Evolutionary conservation across 2,888 invertebrate genomes (phyloP).

Genomic region (Chymomyza amoena): DNA sequence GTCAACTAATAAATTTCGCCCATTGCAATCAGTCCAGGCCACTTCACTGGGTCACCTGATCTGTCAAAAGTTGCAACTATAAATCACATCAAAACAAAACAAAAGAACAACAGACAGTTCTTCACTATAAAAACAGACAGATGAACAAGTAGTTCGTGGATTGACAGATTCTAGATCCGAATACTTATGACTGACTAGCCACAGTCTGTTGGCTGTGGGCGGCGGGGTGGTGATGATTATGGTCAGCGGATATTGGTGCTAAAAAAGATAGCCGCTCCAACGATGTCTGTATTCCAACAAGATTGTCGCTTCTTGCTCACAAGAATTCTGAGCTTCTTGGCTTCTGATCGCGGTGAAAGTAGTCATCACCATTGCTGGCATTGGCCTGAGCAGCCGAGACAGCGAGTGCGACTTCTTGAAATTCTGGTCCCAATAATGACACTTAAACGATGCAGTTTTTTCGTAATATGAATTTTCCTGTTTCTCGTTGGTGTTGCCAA

Average conservation of each 20-base stretch:
- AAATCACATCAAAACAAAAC: slow-evolving; percentile 13
- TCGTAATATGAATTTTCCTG: slow-evolving; percentile 71
- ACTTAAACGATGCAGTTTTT: slow-evolving; percentile 71
- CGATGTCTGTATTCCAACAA: slow-evolving; percentile 52
- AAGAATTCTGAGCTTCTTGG: slow-evolving; percentile 41
- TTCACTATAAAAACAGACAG: slow-evolving; percentile 42
- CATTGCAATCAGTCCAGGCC: slow-evolving; percentile 40
- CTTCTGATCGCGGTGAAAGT: slow-evolving; percentile 60
- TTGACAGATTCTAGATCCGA: background rate
- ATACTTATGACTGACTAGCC: background rate
- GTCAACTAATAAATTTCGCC: slow-evolving; percentile 70
- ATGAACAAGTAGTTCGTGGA: slow-evolving; percentile 39
- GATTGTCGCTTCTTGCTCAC: slow-evolving; percentile 35
- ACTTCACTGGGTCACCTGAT: slow-evolving; percentile 11
- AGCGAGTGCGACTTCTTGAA: slow-evolving; percentile 61
- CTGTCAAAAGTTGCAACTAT: slow-evolving; percentile 16
- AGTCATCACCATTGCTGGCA: slow-evolving; percentile 55
- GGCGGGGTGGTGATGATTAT: slow-evolving; percentile 57
- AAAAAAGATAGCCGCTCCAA: slow-evolving; percentile 45
- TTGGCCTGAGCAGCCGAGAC: slow-evolving; percentile 34
- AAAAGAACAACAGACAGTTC: background rate
- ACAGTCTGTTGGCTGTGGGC: slow-evolving; percentile 25
- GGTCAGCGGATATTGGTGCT: slow-evolving; percentile 59
- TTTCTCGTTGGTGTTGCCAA: slow-evolving; percentile 40
- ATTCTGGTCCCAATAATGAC: slow-evolving; percentile 70